A percentile compares a stretch with the other conserved stretches of the same genome.
Evolutionary conservation across 2,113 vertebrate genomes (phyloP).

Genomic region (Triplophysa rosa): DNA sequence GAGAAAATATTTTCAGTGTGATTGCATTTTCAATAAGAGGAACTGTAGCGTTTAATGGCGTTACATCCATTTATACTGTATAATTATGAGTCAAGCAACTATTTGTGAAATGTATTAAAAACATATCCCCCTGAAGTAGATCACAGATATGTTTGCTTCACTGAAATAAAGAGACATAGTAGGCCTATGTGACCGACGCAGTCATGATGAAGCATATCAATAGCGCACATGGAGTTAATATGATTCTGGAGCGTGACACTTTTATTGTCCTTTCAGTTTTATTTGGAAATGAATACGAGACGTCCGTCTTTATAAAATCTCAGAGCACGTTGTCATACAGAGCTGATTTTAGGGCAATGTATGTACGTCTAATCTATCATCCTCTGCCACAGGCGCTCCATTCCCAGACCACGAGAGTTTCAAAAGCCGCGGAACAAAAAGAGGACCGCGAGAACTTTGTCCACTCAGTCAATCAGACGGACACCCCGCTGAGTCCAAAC

Average conservation of each 20-base stretch:
- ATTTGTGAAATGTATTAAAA: background rate
- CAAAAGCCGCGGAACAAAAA: slow-evolving; percentile 78
- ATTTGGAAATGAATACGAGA: slow-evolving; percentile 65
- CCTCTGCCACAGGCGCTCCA: slow-evolving; percentile 75
- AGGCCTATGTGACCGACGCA: background rate
- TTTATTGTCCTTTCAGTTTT: slow-evolving; percentile 73
- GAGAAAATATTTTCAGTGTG: background rate
- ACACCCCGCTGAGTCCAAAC: slow-evolving; percentile 76
- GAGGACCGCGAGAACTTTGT: slow-evolving; percentile 80
- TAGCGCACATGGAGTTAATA: slow-evolving; percentile 29
- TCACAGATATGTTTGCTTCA: slow-evolving; percentile 34
- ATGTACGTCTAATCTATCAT: slow-evolving; percentile 81
- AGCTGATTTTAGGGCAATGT: slow-evolving; percentile 69
- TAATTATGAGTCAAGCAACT: background rate
- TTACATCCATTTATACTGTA: background rate
- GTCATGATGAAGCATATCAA: slow-evolving; percentile 42
- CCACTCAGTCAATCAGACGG: slow-evolving; percentile 80
- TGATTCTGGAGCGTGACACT: slow-evolving; percentile 44
- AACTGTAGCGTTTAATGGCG: slow-evolving; percentile 12
- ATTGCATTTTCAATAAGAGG: slow-evolving; percentile 16
- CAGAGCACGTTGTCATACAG: slow-evolving; percentile 66
- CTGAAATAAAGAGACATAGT: slow-evolving; percentile 44
- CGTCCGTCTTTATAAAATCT: slow-evolving; percentile 62
- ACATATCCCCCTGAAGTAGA: slow-evolving; percentile 12
- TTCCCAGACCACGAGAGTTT: slow-evolving; percentile 78